Base-by-base conservation (phyloP, 1,140 invertebrate species). In the Sitobion miscanthi region DNA sequence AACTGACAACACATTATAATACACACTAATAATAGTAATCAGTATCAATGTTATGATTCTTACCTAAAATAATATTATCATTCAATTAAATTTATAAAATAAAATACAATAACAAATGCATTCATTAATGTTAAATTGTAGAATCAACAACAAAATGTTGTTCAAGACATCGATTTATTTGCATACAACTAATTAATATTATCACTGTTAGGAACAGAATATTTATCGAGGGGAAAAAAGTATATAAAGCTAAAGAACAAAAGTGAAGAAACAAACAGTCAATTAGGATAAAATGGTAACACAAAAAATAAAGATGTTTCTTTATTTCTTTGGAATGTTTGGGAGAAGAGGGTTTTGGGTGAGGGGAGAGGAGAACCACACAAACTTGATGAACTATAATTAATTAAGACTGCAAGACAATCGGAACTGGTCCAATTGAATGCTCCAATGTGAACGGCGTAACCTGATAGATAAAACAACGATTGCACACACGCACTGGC, bases 401-500 rank as follows among this genome's bases (percentile, higher is more conserved):
- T 30, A 57, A 93, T 47, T 86, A 93, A 85, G 91, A 93, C 25
- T 93, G 91, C 49, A 93, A 20, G 2, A 93, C 77, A 42, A 93
- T 93, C 17, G 91, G 91, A 83, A 92, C 91, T 23, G 91, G 82
- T 57, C 91, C 91, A 38, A 93, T 93, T 30, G 91, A 93, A 83
- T 83, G 82, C 20, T 93, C 91, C 52, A 93, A 45, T 38, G 96
- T 96, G 95, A 97, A 97, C 54, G 96, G 97, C 45, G 96, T 97
- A 62, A 97, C 96, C 94, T 97, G 96, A 94, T 96, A 97, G 86
- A 97, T 96, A 95, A 98, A 99, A 95, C 99, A 99, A 93, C 97
- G 97, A 94, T 99, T 99, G 95, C 99, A 99, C 3, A 99, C 98
- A 88, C 99, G 96, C 0, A 99, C 99, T 9, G 98, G 98, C 95